Evolutionary conservation across 1,140 invertebrate species (phyloP).

Genomic region (Drosophila albomicans): DNA sequence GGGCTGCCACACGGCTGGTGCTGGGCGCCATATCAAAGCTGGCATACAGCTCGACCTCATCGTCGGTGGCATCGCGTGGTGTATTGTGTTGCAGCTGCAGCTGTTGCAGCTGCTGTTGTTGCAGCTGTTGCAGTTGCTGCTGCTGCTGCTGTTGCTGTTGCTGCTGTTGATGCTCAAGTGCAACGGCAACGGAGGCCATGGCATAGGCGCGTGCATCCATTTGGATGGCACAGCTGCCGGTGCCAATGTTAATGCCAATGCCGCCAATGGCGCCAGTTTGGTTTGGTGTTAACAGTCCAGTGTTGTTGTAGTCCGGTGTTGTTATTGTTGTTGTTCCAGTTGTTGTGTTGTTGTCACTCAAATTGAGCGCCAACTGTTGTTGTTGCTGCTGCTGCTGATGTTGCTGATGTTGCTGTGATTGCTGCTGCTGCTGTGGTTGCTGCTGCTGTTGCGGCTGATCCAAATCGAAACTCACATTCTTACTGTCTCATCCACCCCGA

Average conservation of each 20-base stretch:
- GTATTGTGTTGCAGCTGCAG: slow-evolving; percentile 7
- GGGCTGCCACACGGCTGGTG: slow-evolving; percentile 79
- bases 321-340: slow-evolving; percentile 11
- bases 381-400: slow-evolving; percentile 1
- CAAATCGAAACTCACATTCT: slow-evolving; percentile 85
- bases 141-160: slow-evolving; percentile 45
- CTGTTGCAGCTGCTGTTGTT: slow-evolving; percentile 11
- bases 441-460: slow-evolving; percentile 50
- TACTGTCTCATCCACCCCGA: slow-evolving; percentile 85
- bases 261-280: slow-evolving; percentile 1
- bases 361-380: slow-evolving; percentile 4
- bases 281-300: neutral
- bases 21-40: slow-evolving; percentile 72
- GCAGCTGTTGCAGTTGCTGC: slow-evolving; percentile 11
- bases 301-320: slow-evolving; percentile 6
- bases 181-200: slow-evolving; percentile 73
- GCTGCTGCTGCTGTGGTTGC: neutral
- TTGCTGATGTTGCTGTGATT: neutral
- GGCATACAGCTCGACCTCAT: slow-evolving; percentile 80
- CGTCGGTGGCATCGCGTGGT: slow-evolving; percentile 69
- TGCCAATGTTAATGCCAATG: slow-evolving; percentile 6
- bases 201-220: slow-evolving; percentile 69
- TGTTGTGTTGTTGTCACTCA: slow-evolving; percentile 7
- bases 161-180: slow-evolving; percentile 65
- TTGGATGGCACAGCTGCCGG: slow-evolving; percentile 19